Conservation (phyloP, 1,140 invertebrate species). For the Hermatobates lingyangjiaoensis region DNA sequence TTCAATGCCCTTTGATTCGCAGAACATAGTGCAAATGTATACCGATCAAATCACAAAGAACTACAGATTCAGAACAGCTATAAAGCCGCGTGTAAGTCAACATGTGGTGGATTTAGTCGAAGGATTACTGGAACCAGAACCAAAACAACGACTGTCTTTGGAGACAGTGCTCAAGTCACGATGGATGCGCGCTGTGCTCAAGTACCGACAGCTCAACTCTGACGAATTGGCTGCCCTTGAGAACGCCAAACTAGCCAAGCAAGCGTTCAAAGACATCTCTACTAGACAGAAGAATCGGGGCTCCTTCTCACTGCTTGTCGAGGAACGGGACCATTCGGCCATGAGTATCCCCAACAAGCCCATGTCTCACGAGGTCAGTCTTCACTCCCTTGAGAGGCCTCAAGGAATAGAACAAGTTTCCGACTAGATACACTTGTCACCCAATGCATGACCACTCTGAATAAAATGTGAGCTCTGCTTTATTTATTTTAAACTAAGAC, state of each 20-base stretch:
- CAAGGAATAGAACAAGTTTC: no score
- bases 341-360: no score
- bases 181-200: conserved; percentile 1
- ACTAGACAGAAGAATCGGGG: no score
- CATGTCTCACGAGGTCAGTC: no score
- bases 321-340: no score
- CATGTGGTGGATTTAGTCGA: not conserved
- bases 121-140: conserved; percentile 1
- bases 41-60: conserved; percentile 26
- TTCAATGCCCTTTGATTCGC: conserved; percentile 56
- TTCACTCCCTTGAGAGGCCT: no score
- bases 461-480: no score
- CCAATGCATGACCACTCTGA: no score
- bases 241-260: not conserved
- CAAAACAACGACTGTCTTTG: not conserved
- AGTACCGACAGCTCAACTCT: not conserved
- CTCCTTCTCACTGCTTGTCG: no score
- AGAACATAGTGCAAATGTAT: conserved; percentile 15
- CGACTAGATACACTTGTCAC: no score
- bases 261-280: no score
- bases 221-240: conserved; percentile 1
- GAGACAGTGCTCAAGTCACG: not conserved
- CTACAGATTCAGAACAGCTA: conserved; percentile 3
- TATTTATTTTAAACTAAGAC: no score
- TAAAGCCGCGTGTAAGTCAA: not conserved